A percentile compares a stretch with the other conserved stretches of the same genome.
Conservation (phyloP, 2,797 vertebrate species). For the Sciurus vulgaris region DNA sequence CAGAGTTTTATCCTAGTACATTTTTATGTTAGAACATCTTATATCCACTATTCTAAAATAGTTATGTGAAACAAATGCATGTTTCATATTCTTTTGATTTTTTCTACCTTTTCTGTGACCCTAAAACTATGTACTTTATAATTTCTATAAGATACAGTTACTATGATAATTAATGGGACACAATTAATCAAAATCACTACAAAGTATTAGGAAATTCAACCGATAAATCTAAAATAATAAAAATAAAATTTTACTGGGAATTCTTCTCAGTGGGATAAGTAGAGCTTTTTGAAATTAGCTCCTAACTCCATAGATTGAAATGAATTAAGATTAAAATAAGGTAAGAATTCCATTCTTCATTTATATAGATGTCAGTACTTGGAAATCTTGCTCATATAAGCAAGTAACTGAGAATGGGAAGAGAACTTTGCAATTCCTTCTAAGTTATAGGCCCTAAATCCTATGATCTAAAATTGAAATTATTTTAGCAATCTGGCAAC, state of each 20-base stretch:
- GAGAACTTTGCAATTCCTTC: constrained; percentile 27
- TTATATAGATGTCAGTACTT: constrained; percentile 46
- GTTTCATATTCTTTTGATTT: background rate
- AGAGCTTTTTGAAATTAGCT: background rate
- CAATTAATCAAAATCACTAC: background rate
- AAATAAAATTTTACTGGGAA: background rate
- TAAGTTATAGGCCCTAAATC: background rate
- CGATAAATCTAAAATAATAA: constrained; percentile 47
- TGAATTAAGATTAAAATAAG: background rate
- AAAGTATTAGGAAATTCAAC: background rate
- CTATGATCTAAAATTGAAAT: background rate
- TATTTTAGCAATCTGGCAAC: background rate
- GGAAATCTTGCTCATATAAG: constrained; percentile 9
- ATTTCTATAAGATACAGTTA: constrained; percentile 26
- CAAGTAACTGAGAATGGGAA: background rate
- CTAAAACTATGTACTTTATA: constrained; percentile 29
- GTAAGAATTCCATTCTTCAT: constrained; percentile 4
- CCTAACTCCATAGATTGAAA: background rate
- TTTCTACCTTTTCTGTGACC: background rate
- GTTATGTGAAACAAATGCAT: background rate
- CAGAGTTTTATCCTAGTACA: background rate
- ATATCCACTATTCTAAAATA: background rate
- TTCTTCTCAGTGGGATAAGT: background rate
- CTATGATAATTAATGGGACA: background rate
- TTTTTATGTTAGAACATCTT: constrained; percentile 44